These are phyloP conservation scores for Albula goreensis DNA, from an alignment of 2,113 vertebrate genomes.

Conservation along the genomic window DNA sequence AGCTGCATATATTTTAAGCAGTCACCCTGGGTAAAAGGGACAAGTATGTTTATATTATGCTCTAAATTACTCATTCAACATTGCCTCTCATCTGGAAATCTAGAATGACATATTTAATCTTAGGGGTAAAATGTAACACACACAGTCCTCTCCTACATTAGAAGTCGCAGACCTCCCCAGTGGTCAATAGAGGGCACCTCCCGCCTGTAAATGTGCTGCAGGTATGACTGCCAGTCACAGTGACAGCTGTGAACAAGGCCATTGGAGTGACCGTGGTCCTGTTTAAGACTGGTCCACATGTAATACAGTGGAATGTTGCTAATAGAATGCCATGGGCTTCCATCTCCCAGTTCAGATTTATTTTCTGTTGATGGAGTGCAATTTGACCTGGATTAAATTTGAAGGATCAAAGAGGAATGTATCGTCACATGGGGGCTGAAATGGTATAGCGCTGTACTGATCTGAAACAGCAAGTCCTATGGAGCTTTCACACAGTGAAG, in stretches of 20 bases:
- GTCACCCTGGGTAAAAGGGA: neutral
- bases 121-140: neutral
- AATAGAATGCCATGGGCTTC: neutral
- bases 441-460: too few relatives aligned
- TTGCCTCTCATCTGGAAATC: neutral
- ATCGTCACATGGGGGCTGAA: neutral
- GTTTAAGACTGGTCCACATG: neutral
- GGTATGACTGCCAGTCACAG: neutral
- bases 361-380: neutral
- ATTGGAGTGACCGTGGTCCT: neutral
- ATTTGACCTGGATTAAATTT: neutral
- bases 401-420: neutral
- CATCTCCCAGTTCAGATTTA: neutral
- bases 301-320: neutral
- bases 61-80: neutral
- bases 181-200: neutral
- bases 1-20: too few relatives aligned
- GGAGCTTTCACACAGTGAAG: too few relatives aligned
- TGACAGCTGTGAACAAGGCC: neutral
- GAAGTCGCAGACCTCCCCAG: neutral
- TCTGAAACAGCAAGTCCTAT: too few relatives aligned
- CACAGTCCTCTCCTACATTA: neutral
- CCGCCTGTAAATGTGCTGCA: neutral
- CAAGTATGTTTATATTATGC: neutral
- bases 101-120: neutral